Evolutionary conservation across 2,888 invertebrate genomes (phyloP), one percentile per base, ranked within the genome.

Genomic region (Scaptomyza cyrtandrae): DNA sequence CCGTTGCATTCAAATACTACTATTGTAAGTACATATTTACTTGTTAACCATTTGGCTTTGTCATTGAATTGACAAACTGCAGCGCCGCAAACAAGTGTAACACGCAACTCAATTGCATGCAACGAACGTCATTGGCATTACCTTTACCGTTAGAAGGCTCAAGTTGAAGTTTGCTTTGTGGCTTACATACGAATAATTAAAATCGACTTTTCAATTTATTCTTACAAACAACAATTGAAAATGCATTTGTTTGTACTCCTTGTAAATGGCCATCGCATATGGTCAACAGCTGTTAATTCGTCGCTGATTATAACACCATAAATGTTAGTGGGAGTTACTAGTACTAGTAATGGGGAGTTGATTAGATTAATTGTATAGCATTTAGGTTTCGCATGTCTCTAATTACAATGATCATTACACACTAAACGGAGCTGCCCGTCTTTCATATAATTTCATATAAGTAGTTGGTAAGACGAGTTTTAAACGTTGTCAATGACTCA

Each of bases 391-490:
- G 9, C 9, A 7, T 39, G 14, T 7, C 9, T 39, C 3, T 41
- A 16, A 41, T 41, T 41, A 41, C 16, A 14, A 14, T 37, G 37
- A 37, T 39, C 39, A 16, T 16, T 37, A 37, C 80, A 90, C 91
- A 97, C 97, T 94, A 96, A 95, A 79, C 96, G 92, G 90, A 97
- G 97, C 96, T 7, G 97, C 96, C 13, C 83, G 9, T 97, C 97
- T 90, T 96, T 94, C 43, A 98, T 93, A 92, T 98, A 5, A 19
- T 19, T 19, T 19, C 98, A 66, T 95, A 93, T 2, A 97, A 93
- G 88, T 97, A 9, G 14, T 97, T 96, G 0, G 97, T 97, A 91
- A 94, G 97, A 79, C 95, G 94, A 52, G 93, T 91, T 79, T 94
- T 94, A 76, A 96, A 95, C 70, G 94, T 94, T 4, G 93, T 93